Conservation (phyloP, 2,113 vertebrate species). For the Bufo gargarizans region DNA sequence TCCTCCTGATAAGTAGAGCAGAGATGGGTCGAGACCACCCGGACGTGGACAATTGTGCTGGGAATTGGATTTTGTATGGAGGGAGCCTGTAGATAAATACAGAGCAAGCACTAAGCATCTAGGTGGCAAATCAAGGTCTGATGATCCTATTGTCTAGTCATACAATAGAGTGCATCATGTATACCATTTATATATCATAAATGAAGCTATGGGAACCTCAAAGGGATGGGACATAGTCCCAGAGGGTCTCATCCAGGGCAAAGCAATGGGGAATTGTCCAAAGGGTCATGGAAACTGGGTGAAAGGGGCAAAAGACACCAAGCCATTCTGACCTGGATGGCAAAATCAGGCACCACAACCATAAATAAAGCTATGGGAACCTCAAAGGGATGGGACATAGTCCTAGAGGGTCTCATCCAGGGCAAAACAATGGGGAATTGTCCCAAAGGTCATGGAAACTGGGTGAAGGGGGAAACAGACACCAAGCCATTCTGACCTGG, state of each 20-base stretch:
- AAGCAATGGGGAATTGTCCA: neutral
- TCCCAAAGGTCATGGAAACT: neutral
- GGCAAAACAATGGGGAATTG: neutral
- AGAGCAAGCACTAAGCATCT: neutral
- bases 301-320: neutral
- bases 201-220: too few species aligned
- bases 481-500: neutral
- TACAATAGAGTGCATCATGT: too few species aligned
- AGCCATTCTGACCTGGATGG: too few species aligned
- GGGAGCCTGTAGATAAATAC: neutral
- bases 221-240: too few species aligned
- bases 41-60: neutral
- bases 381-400: too few species aligned
- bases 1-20: conserved; percentile 30
- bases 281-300: neutral
- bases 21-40: conserved; percentile 28
- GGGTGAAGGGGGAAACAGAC: neutral
- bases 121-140: neutral
- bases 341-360: too few species aligned
- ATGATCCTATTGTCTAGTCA: neutral
- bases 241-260: too few species aligned
- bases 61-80: neutral
- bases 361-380: too few species aligned
- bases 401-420: too few species aligned
- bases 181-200: neutral